Percentiles rank a stretch among this genome's conserved stretches.
These are phyloP conservation scores for Trochalopteron elliotii DNA, from an alignment of 2,113 vertebrate species.

Conservation along the genomic window DNA sequence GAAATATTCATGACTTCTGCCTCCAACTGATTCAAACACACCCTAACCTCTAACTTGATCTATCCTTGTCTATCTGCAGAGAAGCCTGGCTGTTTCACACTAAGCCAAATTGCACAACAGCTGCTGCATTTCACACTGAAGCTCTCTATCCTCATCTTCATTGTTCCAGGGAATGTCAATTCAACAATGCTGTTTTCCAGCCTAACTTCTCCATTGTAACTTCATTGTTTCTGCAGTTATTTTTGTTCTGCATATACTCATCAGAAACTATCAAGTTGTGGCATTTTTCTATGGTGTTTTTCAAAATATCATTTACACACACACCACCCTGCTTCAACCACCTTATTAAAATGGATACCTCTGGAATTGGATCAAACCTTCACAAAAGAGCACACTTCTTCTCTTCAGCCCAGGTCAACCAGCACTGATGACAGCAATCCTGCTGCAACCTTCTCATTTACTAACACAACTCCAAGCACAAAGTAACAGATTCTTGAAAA, in stretches of 20 bases:
- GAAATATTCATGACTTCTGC: neutral
- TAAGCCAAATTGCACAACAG: neutral
- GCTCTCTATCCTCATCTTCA: neutral
- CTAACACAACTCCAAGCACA: neutral
- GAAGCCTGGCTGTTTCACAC: neutral
- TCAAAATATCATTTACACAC: neutral
- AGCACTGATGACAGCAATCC: neutral
- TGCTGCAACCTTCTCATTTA: neutral
- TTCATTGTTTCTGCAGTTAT: neutral
- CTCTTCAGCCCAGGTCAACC: neutral
- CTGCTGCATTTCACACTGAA: slow-evolving; percentile 23
- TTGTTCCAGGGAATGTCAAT: neutral
- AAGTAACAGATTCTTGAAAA: neutral
- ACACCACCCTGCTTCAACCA: neutral
- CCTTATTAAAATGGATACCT: neutral
- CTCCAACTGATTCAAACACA: neutral
- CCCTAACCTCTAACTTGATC: neutral
- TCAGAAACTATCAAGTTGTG: neutral
- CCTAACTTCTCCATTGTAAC: neutral
- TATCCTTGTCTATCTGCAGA: neutral
- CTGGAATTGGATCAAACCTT: neutral
- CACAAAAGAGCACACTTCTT: neutral
- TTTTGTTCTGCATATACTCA: neutral
- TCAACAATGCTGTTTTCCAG: neutral
- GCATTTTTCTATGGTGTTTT: neutral